Evolutionary conservation across 2,113 vertebrate species (phyloP).

Genomic region (Xyrauchen texanus): DNA sequence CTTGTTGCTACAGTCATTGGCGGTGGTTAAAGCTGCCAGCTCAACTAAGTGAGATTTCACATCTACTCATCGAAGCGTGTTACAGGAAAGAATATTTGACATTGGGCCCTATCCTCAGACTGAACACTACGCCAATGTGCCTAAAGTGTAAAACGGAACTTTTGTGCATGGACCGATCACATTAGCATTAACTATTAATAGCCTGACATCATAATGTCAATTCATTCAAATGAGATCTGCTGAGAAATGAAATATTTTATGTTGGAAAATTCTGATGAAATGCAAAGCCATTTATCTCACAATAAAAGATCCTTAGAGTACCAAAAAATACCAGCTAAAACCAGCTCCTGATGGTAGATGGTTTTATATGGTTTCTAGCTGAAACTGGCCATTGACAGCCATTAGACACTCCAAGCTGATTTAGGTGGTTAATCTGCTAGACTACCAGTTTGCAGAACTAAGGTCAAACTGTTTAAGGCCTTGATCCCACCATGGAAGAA

Average conservation of each 20-base stretch:
- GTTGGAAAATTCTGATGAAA: slow-evolving; percentile 10
- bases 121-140: not conserved
- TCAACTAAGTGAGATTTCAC: slow-evolving; percentile 1
- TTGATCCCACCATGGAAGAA: too few species aligned
- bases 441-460: too few species aligned
- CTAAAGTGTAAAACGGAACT: slow-evolving; percentile 32
- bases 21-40: not conserved
- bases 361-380: too few species aligned
- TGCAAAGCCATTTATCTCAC: not conserved
- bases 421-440: too few species aligned
- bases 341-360: not conserved
- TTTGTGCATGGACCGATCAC: slow-evolving; percentile 40
- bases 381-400: not conserved
- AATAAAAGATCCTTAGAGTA: not conserved
- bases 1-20: not conserved
- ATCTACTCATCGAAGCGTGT: slow-evolving; percentile 26
- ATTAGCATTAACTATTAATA: slow-evolving; percentile 49
- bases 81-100: slow-evolving; percentile 11
- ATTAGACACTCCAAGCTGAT: too few species aligned
- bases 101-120: slow-evolving; percentile 15
- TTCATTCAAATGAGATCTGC: slow-evolving; percentile 30
- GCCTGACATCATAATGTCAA: slow-evolving; percentile 40
- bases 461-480: too few species aligned
- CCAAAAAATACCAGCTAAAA: not conserved
- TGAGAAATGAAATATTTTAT: not conserved